phyloP scores from a whole-genome alignment of 2,797 vertebrate genomes.

The Spea hammondii region DNA sequence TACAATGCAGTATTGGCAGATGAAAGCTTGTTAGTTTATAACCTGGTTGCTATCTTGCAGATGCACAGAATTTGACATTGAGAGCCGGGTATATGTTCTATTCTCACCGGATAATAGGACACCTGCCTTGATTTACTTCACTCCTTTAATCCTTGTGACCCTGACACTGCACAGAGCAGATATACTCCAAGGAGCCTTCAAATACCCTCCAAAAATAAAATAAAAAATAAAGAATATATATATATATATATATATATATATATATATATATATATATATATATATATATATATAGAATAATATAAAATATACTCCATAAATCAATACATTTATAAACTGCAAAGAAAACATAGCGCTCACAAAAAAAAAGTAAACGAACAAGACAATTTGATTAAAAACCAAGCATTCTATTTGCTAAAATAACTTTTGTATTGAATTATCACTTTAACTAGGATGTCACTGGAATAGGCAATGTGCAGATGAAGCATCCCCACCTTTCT shows the following conservation, averaged over 20 bases:
- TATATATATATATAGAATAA: too few species aligned
- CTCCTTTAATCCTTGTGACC: background rate
- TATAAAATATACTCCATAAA: too few species aligned
- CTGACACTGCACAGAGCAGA: background rate
- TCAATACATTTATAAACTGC: too few species aligned
- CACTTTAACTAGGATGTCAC: slow-evolving; percentile 18
- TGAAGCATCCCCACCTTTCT: background rate
- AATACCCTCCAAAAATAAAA: background rate
- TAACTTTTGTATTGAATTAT: slow-evolving; percentile 19
- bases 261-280: too few species aligned
- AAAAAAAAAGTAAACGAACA: slow-evolving; percentile 1
- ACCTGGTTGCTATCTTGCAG: slow-evolving; percentile 15
- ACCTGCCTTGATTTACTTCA: slow-evolving; percentile 22
- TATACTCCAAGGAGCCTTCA: background rate
- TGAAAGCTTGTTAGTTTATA: slow-evolving; percentile 5
- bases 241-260: too few species aligned
- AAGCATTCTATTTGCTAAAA: slow-evolving; percentile 8
- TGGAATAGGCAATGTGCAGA: background rate
- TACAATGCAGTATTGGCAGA: slow-evolving; percentile 15
- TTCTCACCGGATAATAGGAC: slow-evolving; percentile 12
- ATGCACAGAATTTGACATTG: background rate
- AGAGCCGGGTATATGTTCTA: background rate
- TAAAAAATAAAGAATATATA: background rate
- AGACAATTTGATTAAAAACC: slow-evolving; percentile 20
- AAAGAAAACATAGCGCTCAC: too few species aligned